These are phyloP conservation scores for Blera fallax DNA, from an alignment of 2,888 invertebrate species.

Conservation along the genomic window DNA sequence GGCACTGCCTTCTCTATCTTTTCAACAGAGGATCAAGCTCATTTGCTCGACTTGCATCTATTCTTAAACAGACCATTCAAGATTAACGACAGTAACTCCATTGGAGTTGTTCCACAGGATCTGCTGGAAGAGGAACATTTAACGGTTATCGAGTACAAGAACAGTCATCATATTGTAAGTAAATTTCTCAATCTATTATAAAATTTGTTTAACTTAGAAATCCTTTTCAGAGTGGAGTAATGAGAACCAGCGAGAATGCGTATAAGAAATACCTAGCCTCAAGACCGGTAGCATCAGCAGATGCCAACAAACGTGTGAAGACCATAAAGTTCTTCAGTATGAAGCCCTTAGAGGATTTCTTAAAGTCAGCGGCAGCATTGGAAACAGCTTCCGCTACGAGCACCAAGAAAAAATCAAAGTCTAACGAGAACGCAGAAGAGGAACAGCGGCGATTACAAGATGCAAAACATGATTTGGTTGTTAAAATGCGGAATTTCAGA, in stretches of 20 bases:
- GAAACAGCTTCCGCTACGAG: conserved; percentile 81
- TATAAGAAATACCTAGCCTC: conserved; percentile 95
- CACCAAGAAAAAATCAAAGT: conserved; percentile 83
- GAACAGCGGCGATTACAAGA: conserved; percentile 78
- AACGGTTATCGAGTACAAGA: conserved; percentile 88
- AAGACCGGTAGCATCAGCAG: conserved; percentile 93
- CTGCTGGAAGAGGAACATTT: conserved; percentile 92
- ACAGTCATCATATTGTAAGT: conserved; percentile 89
- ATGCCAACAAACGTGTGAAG: conserved; percentile 94
- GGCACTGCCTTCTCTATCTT: conserved; percentile 97
- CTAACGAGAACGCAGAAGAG: conserved; percentile 74
- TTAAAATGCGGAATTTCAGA: conserved; percentile 79
- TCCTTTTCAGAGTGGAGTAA: conserved; percentile 84
- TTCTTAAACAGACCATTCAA: conserved; percentile 92
- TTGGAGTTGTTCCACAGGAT: conserved; percentile 90
- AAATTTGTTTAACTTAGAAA: conserved; percentile 3
- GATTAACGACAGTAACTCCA: conserved; percentile 77
- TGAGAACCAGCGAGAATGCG: conserved; percentile 91
- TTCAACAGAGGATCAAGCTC: conserved; percentile 94
- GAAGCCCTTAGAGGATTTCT: conserved; percentile 79
- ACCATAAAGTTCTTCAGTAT: conserved; percentile 86
- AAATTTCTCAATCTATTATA: background rate
- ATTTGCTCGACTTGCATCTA: conserved; percentile 95
- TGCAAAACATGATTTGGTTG: conserved; percentile 79
- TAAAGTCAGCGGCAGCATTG: conserved; percentile 75